Evolutionary conservation across 2,797 vertebrate species (phyloP), one percentile per base, ranked within the genome.

Genomic region (Poecilia picta): DNA sequence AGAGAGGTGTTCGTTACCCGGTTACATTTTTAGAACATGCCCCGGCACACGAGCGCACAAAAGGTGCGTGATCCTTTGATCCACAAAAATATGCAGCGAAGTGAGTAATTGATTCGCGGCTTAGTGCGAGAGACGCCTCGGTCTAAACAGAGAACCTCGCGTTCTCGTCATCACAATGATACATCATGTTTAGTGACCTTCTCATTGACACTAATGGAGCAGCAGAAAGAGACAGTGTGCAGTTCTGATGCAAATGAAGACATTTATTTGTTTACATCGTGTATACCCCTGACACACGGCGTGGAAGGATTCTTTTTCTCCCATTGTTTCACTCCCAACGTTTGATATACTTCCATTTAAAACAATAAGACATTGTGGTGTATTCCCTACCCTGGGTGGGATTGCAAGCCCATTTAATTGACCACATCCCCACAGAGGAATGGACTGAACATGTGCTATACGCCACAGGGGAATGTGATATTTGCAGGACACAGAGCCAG

Each of bases 161-260:
- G 43, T 41, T 72, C 57, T 73, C 36, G 66, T 15, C 53, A 79
- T 71, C 41, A 0, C 47, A 64, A 76, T 83, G 18, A 79, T 89
- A 85, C 41, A 92, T 93, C 92, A 89, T 18, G 36, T 41, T 71
- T 74, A 5, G 81, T 80, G 87, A 90, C 90, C 85, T 89, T 88
- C 87, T 85, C 71, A 75, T 73, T 74, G 90, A 81, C 85, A 87
- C 70, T 89, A 91, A 92, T 87, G 79, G 76, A 82, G 90, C 80
- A 82, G 89, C 82, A 86, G 81, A 87, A 76, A 16, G 70, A 80
- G 83, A 82, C 84, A 43, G 75, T 41, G 73, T 70, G 76, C 85
- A 86, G 89, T 91, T 92, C 87, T 89, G 80, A 90, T 92, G 92
- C 90, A 93, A 93, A 94, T 93, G 80, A 91, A 89, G 85, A 85